phyloP scores from a whole-genome alignment of 1,140 invertebrate species.

The Ceratina australensis region DNA sequence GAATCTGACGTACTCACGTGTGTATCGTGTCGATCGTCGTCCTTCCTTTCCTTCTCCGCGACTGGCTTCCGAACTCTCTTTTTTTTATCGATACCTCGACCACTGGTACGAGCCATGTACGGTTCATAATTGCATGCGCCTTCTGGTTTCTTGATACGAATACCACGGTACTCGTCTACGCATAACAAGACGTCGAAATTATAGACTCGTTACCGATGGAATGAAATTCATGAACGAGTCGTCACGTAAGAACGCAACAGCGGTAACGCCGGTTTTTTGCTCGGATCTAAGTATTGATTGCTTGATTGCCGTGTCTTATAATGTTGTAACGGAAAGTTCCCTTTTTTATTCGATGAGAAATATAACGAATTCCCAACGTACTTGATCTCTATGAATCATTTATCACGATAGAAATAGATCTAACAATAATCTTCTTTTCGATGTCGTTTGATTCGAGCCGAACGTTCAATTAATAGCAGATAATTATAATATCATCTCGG shows the following conservation, averaged over 20 bases:
- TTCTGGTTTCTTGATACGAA: constrained; percentile 1
- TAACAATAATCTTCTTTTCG: not conserved
- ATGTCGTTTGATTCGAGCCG: constrained; percentile 12
- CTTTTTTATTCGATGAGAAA: too few relatives aligned
- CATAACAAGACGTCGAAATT: constrained; percentile 8
- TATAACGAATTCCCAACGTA: too few relatives aligned
- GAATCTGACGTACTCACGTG: constrained; percentile 36
- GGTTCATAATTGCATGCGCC: constrained; percentile 12
- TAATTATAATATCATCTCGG: not conserved
- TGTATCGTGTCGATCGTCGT: constrained; percentile 9
- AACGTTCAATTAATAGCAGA: constrained; percentile 17
- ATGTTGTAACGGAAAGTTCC: too few relatives aligned
- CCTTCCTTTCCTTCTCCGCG: not conserved
- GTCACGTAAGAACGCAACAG: constrained; percentile 7
- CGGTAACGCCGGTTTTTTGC: not conserved
- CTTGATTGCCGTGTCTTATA: not conserved
- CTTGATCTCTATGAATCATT: too few relatives aligned
- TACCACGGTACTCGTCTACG: constrained; percentile 7
- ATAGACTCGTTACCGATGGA: not conserved
- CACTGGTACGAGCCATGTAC: constrained; percentile 21
- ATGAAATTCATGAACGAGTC: not conserved
- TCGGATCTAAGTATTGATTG: not conserved
- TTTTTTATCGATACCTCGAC: constrained; percentile 23
- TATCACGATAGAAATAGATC: too few relatives aligned
- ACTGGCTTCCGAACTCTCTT: not conserved